Evolutionary conservation across 2,888 invertebrate genomes (phyloP), one percentile per base, ranked within the genome.

Genomic region (Drosophila lacicola): DNA sequence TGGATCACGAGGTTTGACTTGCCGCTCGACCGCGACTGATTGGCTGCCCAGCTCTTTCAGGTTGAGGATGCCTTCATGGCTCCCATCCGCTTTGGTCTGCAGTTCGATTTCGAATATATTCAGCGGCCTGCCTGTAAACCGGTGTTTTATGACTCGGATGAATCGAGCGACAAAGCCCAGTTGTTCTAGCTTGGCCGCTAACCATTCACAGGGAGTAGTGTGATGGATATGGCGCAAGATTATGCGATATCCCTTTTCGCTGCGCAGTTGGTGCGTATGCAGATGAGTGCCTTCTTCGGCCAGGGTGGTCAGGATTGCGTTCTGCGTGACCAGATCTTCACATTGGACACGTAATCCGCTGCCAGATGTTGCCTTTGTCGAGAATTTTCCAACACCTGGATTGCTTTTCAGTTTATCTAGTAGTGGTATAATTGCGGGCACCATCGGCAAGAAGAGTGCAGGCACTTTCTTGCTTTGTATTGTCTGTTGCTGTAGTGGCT

Each of bases 51-150:
- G 0, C 3, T 33, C 33, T 2, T 37, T 46, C 0, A 61, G n/a
- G 1, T 11, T 3, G 0, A 62, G 33, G 1, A 62, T 34, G 2
- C 10, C 4, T 6, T 54, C 53, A 3, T 62, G 53, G 6, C 14
- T 33, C 4, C 49, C 42, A 11, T 53, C 61, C 1, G 14, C n/a
- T 3, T n/a, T n/a, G 0, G 19, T 17, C 10, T 51, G n/a, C 1
- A 61, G n/a, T 13, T 53, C 61, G 0, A 61, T 25, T 11, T 53
- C 53, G 41, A 61, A 61, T 0, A 53, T 6, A 11, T 61, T 51
- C 8, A 45, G n/a, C 0, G 51, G 61, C 6, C 11, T 44, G 8
- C 50, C 34, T 2, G 21, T 25, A 3, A 58, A 44, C 0, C 50
- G n/a, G 10, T 58, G 50, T 4, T 37, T 58, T 13, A 60, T 44